Base-by-base conservation (phyloP, 1,140 invertebrate genomes). In the Rhopalosiphum maidis region DNA sequence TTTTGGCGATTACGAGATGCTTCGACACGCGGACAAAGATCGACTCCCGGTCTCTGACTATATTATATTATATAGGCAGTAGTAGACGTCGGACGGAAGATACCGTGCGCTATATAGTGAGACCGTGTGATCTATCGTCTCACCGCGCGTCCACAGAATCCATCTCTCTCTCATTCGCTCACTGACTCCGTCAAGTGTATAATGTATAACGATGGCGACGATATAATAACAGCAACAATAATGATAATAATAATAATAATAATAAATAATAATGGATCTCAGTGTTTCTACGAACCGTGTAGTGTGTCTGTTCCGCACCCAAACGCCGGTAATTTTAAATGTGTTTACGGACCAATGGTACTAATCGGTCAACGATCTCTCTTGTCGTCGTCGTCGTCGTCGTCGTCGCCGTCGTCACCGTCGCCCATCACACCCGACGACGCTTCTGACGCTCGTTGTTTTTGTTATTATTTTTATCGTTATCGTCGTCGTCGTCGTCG, bases 301-400 rank as follows among this genome's bases (percentile, higher is more conserved):
- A 91, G 68, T 83, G 68, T 54, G 82, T 93, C 91, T 85, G 91
- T 93, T 93, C 91, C 68, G 91, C 68, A 85, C 91, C 77, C 91
- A 93, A 93, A 93, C 91, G 91, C 91, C 91, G 91, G 91, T 93
- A 85, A 85, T 93, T 93, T 93, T 93, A 93, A 93, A 93, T 93
- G 82, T 37, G 91, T 93, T 85, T 85, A 93, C 91, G 91, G 77
- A 93, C 91, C 91, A 93, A 82, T 93, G 91, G 77, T 93, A 93
- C 91, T 93, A 93, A 93, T 93, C 91, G 91, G 91, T 93, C 91
- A 93, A 93, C 91, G 91, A 93, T 93, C 90, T 90, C 37, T 30
- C 82, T 41, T 46, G 91, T 41, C 86, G 85, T 46, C 43, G 85
- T 43, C 9, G 41, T 21, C 85, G 41, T 85, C 83, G 43, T 48